Conservation (phyloP, 2,888 invertebrate genomes). For the Aphidoletes aphidimyza region DNA sequence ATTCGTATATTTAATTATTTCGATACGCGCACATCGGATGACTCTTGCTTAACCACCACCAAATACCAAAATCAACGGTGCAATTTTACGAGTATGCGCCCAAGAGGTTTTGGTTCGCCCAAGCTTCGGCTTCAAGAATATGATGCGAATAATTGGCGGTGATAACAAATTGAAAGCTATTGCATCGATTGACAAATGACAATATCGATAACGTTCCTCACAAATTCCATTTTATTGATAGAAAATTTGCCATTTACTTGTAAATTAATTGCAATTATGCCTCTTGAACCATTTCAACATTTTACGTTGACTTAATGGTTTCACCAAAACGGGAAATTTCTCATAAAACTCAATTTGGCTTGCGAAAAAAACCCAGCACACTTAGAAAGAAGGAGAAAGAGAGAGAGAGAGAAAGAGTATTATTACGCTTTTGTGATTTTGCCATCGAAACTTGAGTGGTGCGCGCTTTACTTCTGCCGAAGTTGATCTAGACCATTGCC, state of each 20-base stretch:
- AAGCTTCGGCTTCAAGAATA: background rate
- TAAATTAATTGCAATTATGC: constrained; percentile 32
- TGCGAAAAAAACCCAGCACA: background rate
- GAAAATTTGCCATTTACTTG: constrained; percentile 30
- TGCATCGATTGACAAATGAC: constrained; percentile 43
- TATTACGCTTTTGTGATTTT: background rate
- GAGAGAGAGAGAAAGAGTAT: constrained; percentile 22
- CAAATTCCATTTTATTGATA: constrained; percentile 39
- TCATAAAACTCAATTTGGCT: background rate
- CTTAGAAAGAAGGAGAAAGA: too few species aligned
- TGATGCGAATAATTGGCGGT: constrained; percentile 1
- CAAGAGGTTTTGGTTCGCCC: too few species aligned
- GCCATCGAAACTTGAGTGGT: background rate
- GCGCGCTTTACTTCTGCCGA: background rate
- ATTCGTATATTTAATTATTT: constrained; percentile 7
- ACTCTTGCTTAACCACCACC: background rate
- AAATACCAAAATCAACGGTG: constrained; percentile 4
- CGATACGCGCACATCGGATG: background rate
- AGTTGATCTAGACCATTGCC: background rate
- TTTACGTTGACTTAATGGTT: background rate
- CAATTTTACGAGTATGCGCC: constrained; percentile 1
- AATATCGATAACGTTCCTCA: background rate
- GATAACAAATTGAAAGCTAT: background rate
- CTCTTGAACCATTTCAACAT: constrained; percentile 14
- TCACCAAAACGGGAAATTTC: constrained; percentile 16